phyloP scores from a whole-genome alignment of 35 echinoderm and acorn worm species.

The Anneissia japonica region DNA sequence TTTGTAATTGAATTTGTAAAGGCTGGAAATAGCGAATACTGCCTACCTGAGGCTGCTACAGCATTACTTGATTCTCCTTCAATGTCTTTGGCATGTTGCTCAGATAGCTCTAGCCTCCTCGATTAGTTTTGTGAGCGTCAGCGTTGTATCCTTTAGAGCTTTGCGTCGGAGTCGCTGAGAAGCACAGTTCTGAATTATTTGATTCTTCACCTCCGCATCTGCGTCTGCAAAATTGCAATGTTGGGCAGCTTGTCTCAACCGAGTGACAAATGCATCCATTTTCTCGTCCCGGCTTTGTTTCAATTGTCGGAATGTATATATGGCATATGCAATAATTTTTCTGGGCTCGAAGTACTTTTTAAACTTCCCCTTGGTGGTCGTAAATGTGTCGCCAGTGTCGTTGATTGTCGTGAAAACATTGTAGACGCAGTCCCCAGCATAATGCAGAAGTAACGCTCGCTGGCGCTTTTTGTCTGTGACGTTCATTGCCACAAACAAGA shows the following conservation, averaged over 20 bases:
- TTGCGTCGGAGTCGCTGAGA: conserved; percentile 31
- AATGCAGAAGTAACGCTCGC: conserved; percentile 53
- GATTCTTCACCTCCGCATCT: conserved; percentile 32
- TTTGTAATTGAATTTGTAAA: no score
- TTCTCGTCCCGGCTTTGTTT: conserved; percentile 37
- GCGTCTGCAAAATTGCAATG: conserved; percentile 49
- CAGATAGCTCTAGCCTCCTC: conserved; percentile 29
- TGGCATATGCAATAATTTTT: conserved; percentile 38
- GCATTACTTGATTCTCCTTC: no score
- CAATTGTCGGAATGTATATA: conserved; percentile 28
- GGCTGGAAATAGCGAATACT: no score
- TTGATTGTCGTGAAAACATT: conserved; percentile 30
- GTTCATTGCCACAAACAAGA: conserved; percentile 27
- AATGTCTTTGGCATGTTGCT: conserved; percentile 1
- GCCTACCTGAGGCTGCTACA: no score
- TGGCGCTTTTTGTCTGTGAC: conserved; percentile 34
- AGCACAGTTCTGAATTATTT: conserved; percentile 51
- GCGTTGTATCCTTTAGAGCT: conserved; percentile 31
- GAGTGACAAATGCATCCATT: conserved; percentile 34
- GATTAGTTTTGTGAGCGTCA: conserved; percentile 36
- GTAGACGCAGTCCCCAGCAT: conserved; percentile 31
- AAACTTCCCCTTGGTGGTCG: conserved; percentile 20
- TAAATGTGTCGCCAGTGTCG: conserved; percentile 31
- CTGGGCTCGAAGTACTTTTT: conserved; percentile 30
- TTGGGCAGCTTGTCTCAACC: conserved; percentile 25